A percentile compares a stretch with the other conserved stretches of the same genome.
Evolutionary conservation across 1,140 invertebrate species (phyloP).

Genomic region (Condylostylus longicornis): DNA sequence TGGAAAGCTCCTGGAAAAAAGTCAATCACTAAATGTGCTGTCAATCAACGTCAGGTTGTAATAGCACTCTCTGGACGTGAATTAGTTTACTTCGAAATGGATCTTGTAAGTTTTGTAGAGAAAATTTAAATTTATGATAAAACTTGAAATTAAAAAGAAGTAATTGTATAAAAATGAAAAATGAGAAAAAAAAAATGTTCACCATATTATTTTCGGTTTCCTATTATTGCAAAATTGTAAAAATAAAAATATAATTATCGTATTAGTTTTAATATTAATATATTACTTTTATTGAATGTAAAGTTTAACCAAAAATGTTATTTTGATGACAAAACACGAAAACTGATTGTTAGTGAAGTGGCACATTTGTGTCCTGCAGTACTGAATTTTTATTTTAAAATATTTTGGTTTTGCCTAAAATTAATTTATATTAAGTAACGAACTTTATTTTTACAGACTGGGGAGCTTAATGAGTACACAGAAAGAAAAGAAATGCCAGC

Average conservation of each 20-base stretch:
- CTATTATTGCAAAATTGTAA: not conserved
- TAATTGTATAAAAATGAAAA: not conserved
- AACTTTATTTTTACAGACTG: slow-evolving; percentile 51
- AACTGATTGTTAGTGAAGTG: slow-evolving; percentile 31
- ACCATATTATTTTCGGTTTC: not conserved
- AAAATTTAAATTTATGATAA: not conserved
- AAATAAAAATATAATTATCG: too few relatives aligned
- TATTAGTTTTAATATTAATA: slow-evolving; percentile 3
- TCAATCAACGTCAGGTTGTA: slow-evolving; percentile 96
- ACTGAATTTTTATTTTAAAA: slow-evolving; percentile 16
- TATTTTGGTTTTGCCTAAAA: slow-evolving; percentile 5
- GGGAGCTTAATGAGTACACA: slow-evolving; percentile 95
- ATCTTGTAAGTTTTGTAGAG: slow-evolving; percentile 58
- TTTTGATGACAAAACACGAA: slow-evolving; percentile 30
- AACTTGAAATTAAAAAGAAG: not conserved
- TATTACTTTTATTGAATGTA: too few relatives aligned
- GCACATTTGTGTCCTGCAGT: slow-evolving; percentile 33
- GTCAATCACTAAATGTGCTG: slow-evolving; percentile 92
- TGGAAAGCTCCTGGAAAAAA: slow-evolving; percentile 98
- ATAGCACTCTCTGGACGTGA: slow-evolving; percentile 95
- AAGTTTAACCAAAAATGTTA: too few relatives aligned
- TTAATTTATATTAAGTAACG: slow-evolving; percentile 4
- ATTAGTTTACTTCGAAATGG: slow-evolving; percentile 99
- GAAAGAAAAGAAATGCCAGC: slow-evolving; percentile 92
- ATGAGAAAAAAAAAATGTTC: not conserved